Percentiles rank a stretch among this genome's conserved stretches.
These are phyloP conservation scores for Eutrigla gurnardus DNA, from an alignment of 2,797 vertebrate species.

Conservation along the genomic window DNA sequence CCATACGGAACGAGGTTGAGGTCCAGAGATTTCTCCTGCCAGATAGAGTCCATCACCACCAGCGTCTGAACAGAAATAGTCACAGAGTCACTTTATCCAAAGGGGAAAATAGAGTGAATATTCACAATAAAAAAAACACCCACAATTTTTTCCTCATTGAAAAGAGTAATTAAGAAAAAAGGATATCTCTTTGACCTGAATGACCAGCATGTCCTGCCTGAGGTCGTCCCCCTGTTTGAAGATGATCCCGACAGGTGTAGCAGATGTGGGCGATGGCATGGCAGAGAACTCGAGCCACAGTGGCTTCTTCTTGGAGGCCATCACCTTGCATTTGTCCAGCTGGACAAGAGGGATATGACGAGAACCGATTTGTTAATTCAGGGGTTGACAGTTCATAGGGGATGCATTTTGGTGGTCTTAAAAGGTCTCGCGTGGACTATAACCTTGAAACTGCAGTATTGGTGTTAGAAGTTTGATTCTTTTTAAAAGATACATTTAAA, in stretches of 20 bases:
- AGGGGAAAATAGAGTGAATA: background rate
- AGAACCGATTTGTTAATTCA: background rate
- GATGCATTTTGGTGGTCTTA: background rate
- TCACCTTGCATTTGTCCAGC: constrained; percentile 85
- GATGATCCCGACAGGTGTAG: constrained; percentile 82
- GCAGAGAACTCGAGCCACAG: constrained; percentile 86
- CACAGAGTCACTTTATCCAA: background rate
- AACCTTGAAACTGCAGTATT: background rate
- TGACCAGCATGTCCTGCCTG: constrained; percentile 87
- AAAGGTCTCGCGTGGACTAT: background rate
- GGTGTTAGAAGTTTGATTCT: background rate
- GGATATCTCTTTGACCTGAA: constrained; percentile 75
- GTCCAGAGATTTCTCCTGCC: constrained; percentile 86
- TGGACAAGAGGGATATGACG: constrained; percentile 33
- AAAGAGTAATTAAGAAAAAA: background rate
- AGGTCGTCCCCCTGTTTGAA: constrained; percentile 88
- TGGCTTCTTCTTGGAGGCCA: constrained; percentile 88
- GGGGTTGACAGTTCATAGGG: background rate
- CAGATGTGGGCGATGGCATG: constrained; percentile 71
- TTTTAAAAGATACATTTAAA: background rate
- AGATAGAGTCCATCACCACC: constrained; percentile 86
- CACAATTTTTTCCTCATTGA: background rate
- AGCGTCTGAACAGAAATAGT: constrained; percentile 71
- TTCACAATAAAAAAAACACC: background rate
- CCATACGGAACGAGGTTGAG: constrained; percentile 86